Percentiles rank a stretch among this genome's conserved stretches.
These are phyloP conservation scores for Hydrozoanthus tunicans DNA, from an alignment of 64 coral and sea anemone genomes.

Conservation along the genomic window DNA sequence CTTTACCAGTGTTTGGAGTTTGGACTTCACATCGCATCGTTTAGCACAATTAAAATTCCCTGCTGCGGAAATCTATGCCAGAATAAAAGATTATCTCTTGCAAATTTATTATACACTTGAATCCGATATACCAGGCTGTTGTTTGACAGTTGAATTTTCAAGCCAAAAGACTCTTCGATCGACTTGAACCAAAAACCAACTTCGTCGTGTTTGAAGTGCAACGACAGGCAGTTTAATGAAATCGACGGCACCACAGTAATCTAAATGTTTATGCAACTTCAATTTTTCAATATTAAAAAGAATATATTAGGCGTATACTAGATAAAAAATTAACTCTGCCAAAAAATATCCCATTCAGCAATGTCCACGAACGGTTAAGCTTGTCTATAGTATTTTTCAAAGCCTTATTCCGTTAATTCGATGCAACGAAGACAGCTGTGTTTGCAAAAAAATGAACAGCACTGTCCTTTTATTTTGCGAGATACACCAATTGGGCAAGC, in stretches of 20 bases:
- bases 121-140: neutral
- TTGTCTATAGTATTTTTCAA: conserved; percentile 8
- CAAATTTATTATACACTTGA: neutral
- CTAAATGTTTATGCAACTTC: conserved; percentile 59
- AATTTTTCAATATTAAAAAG: conserved; percentile 52
- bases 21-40: conserved; percentile 37
- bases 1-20: neutral
- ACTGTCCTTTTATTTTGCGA: conserved; percentile 66
- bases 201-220: neutral
- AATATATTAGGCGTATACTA: neutral
- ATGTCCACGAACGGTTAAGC: neutral
- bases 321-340: neutral
- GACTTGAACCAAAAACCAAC: neutral
- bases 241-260: conserved; percentile 25
- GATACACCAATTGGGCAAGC: conserved; percentile 71
- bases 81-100: neutral
- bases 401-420: conserved; percentile 72
- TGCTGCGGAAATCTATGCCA: neutral
- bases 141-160: neutral
- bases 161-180: neutral
- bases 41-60: conserved; percentile 30
- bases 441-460: conserved; percentile 56
- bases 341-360: neutral
- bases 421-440: conserved; percentile 65
- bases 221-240: neutral